Evolutionary conservation across 1,140 invertebrate genomes (phyloP).

Genomic region (Mizuhopecten yessoensis): DNA sequence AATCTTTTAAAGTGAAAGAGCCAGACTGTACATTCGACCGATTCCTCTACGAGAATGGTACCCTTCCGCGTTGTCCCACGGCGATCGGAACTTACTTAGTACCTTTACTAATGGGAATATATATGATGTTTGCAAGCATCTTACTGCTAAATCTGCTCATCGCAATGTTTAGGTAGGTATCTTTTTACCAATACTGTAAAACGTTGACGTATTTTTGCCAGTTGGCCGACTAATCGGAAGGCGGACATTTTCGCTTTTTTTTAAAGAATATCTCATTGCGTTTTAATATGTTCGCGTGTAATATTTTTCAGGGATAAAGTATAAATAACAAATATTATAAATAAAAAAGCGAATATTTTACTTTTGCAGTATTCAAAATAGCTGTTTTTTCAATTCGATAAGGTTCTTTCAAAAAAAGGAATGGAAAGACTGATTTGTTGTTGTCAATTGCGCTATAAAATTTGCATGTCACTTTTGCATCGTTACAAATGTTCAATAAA

Average conservation of each 20-base stretch:
- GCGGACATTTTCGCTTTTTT: too few relatives aligned
- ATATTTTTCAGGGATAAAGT: too few relatives aligned
- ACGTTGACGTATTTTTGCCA: not conserved
- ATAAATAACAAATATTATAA: not conserved
- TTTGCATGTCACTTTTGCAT: too few relatives aligned
- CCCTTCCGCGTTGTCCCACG: slow-evolving; percentile 58
- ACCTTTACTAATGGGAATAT: slow-evolving; percentile 74
- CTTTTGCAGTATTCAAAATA: too few relatives aligned
- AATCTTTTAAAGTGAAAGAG: slow-evolving; percentile 45
- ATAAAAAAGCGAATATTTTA: too few relatives aligned
- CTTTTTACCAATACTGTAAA: not conserved
- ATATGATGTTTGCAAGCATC: slow-evolving; percentile 77
- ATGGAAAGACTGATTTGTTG: too few relatives aligned
- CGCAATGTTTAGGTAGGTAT: slow-evolving; percentile 79
- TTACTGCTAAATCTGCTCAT: slow-evolving; percentile 80
- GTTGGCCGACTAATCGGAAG: not conserved
- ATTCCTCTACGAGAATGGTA: slow-evolving; percentile 60
- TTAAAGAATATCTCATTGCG: too few relatives aligned
- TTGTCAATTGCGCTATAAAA: too few relatives aligned
- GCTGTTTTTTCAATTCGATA: too few relatives aligned
- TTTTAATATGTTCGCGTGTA: too few relatives aligned
- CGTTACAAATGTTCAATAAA: too few relatives aligned
- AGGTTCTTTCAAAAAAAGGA: too few relatives aligned
- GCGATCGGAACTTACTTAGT: slow-evolving; percentile 65
- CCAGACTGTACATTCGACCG: slow-evolving; percentile 65